Evolutionary conservation across 92 coral and sea anemone genomes (phyloP).

Genomic region (Desmophyllum pertusum): DNA sequence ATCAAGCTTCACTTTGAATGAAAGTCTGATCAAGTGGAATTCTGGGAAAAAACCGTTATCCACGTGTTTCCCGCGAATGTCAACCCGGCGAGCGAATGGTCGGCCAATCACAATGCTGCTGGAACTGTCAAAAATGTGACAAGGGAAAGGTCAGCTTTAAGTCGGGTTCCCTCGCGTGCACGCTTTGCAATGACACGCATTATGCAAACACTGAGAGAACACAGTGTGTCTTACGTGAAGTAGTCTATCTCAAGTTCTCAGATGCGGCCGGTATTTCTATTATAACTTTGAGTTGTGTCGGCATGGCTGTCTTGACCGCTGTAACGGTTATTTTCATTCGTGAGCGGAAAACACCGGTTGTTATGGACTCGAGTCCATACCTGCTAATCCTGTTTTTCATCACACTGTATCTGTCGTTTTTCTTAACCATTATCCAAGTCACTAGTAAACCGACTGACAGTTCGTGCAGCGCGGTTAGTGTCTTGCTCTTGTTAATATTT

Average conservation of each 20-base stretch:
- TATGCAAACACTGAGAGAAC: constrained; percentile 77
- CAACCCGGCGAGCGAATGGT: constrained; percentile 86
- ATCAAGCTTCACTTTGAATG: constrained; percentile 51
- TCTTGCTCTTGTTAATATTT: constrained; percentile 49
- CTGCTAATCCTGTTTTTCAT: constrained; percentile 65
- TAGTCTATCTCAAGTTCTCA: constrained; percentile 63
- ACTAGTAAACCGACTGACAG: constrained; percentile 63
- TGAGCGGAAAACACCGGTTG: constrained; percentile 67
- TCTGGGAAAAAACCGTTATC: constrained; percentile 69
- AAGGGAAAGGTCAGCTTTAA: constrained; percentile 83
- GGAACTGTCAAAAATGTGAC: constrained; percentile 95
- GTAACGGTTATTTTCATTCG: constrained; percentile 58
- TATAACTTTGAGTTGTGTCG: constrained; percentile 65
- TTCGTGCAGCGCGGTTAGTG: constrained; percentile 57
- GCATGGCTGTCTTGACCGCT: constrained; percentile 53
- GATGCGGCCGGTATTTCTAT: constrained; percentile 77
- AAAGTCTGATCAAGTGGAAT: constrained; percentile 76
- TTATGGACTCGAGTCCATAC: constrained; percentile 64
- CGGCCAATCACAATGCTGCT: constrained; percentile 94
- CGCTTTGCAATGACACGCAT: constrained; percentile 72
- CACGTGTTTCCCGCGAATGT: constrained; percentile 86
- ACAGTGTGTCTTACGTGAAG: constrained; percentile 55
- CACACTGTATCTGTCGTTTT: constrained; percentile 58
- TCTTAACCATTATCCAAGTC: constrained; percentile 57
- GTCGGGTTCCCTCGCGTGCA: constrained; percentile 64